Conservation (phyloP, 2,113 vertebrate species). For the Ellobius talpinus region DNA sequence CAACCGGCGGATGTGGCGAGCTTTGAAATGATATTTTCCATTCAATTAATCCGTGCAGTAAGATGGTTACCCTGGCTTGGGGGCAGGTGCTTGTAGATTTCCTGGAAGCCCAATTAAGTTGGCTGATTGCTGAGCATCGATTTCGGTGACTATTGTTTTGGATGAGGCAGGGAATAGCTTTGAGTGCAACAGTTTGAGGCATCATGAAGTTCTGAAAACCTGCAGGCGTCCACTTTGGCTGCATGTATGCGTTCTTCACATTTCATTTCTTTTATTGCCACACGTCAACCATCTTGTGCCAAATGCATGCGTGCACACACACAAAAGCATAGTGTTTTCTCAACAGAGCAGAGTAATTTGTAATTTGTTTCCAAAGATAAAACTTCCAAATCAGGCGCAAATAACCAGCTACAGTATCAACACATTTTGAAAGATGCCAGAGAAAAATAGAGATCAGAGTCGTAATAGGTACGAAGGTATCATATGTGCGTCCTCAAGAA, state of each 20-base stretch:
- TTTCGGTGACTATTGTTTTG: background rate
- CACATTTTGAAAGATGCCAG: constrained; percentile 35
- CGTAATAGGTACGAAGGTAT: background rate
- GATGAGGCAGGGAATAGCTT: background rate
- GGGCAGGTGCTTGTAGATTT: background rate
- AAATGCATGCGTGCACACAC: background rate
- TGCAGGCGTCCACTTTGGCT: background rate
- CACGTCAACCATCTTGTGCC: background rate
- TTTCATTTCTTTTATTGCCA: background rate
- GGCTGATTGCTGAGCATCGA: background rate
- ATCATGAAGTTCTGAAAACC: constrained; percentile 6
- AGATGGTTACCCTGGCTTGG: background rate
- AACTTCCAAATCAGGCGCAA: background rate
- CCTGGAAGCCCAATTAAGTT: constrained; percentile 27
- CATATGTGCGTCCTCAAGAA: background rate
- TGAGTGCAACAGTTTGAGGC: background rate
- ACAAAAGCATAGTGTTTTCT: background rate
- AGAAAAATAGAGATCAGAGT: background rate
- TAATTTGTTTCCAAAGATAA: constrained; percentile 53
- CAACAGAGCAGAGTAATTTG: background rate
- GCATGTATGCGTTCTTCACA: background rate
- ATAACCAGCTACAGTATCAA: background rate
- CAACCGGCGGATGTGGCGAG: background rate
- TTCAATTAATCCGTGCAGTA: background rate
- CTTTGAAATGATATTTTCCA: constrained; percentile 56